Conservation (phyloP, 1,140 invertebrate species). For the Hirudo medicinalis region DNA sequence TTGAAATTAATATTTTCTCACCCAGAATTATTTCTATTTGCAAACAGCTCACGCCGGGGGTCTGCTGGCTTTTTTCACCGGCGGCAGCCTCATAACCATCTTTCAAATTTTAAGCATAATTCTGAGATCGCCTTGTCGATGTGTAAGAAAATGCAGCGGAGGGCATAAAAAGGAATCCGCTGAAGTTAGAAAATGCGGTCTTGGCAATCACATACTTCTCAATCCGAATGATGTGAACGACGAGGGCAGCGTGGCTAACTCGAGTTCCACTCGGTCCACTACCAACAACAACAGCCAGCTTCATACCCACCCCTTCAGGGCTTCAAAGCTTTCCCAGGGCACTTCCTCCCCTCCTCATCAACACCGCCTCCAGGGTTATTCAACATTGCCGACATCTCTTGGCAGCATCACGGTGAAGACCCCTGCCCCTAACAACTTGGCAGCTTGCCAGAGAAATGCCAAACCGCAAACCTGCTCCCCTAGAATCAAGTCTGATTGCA, state of each 20-base stretch:
- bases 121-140: background rate
- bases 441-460: background rate
- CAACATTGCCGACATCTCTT: constrained; percentile 3
- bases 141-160: background rate
- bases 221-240: background rate
- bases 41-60: background rate
- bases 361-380: constrained; percentile 1
- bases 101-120: background rate
- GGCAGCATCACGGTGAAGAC: too few species aligned
- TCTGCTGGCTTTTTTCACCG: constrained; percentile 6
- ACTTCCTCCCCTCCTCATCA: background rate
- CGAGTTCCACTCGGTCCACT: background rate
- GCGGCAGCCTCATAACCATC: constrained; percentile 8
- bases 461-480: background rate
- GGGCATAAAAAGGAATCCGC: background rate
- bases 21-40: background rate
- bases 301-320: background rate
- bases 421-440: background rate
- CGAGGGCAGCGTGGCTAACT: background rate
- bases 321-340: background rate
- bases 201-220: background rate
- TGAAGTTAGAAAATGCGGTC: background rate
- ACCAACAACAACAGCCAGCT: background rate
- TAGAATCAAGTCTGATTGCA: background rate
- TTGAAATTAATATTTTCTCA: too few species aligned